A percentile compares a stretch with the other conserved stretches of the same genome.
phyloP scores from a whole-genome alignment of 2,113 vertebrate genomes.

The Alaudala cheleensis region DNA sequence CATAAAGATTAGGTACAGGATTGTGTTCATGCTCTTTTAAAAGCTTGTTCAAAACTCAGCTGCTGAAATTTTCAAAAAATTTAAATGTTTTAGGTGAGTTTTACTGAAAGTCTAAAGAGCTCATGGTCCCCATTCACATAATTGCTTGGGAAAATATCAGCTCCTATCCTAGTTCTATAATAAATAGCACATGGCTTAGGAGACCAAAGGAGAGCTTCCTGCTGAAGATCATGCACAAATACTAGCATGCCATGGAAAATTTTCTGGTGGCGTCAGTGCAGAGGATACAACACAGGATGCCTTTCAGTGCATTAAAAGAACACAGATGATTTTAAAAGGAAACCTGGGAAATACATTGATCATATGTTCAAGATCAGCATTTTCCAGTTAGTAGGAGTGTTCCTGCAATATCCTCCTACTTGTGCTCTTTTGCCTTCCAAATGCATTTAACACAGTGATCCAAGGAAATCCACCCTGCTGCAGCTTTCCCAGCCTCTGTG shows the following conservation, averaged over 20 bases:
- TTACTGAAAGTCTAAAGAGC: background rate
- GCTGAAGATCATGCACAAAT: constrained; percentile 32
- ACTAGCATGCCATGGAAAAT: background rate
- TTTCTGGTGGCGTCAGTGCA: constrained; percentile 33
- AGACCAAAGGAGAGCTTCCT: constrained; percentile 29
- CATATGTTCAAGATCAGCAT: background rate
- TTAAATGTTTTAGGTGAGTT: background rate
- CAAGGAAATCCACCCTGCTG: background rate
- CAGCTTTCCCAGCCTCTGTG: background rate
- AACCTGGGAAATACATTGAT: constrained; percentile 19
- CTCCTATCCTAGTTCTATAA: background rate
- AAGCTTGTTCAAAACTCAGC: background rate
- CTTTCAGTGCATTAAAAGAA: constrained; percentile 8
- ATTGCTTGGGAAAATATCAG: constrained; percentile 22
- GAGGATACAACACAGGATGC: constrained; percentile 39
- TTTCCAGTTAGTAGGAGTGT: background rate
- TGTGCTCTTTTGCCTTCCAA: constrained; percentile 6
- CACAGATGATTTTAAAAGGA: constrained; percentile 32
- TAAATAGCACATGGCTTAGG: constrained; percentile 48
- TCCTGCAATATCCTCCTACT: background rate
- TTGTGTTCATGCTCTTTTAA: background rate
- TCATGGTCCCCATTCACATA: background rate
- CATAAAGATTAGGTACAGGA: background rate
- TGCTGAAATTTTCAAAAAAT: background rate
- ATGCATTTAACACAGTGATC: background rate